These are phyloP conservation scores for Phoenicopterus ruber DNA, from an alignment of 2,113 vertebrate species.

Conservation along the genomic window DNA sequence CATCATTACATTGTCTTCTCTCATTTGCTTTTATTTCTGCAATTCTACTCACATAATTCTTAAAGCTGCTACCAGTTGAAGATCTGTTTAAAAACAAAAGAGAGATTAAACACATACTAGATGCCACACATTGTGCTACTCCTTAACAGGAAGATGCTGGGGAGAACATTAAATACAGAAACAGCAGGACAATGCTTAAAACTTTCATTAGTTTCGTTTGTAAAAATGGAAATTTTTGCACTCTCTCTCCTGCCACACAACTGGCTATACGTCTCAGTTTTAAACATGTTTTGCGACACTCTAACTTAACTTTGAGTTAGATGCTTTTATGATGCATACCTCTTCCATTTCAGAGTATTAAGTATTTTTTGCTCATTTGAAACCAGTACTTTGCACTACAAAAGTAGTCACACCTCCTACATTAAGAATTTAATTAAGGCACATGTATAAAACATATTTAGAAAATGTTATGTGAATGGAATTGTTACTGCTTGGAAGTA, in stretches of 20 bases:
- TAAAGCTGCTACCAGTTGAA: not conserved
- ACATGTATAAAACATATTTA: not conserved
- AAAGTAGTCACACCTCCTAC: not conserved
- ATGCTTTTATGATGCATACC: not conserved
- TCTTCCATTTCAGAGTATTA: not conserved
- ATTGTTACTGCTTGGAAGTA: not conserved
- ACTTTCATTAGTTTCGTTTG: not conserved
- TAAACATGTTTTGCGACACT: not conserved
- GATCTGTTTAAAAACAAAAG: conserved; percentile 16
- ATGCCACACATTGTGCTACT: not conserved
- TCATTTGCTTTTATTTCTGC: not conserved
- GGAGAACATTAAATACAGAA: not conserved
- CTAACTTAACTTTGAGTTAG: not conserved
- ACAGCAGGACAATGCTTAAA: not conserved
- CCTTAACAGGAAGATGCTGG: not conserved
- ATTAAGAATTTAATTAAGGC: not conserved
- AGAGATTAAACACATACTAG: not conserved
- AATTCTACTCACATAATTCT: conserved; percentile 2
- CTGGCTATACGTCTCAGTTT: not conserved
- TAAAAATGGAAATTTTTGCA: not conserved
- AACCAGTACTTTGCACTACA: not conserved
- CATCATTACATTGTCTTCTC: not conserved
- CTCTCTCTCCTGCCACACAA: not conserved
- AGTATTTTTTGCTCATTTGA: not conserved
- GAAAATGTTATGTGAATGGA: not conserved